phyloP scores from a whole-genome alignment of 1,140 invertebrate species.

The Eulimnadia texana region DNA sequence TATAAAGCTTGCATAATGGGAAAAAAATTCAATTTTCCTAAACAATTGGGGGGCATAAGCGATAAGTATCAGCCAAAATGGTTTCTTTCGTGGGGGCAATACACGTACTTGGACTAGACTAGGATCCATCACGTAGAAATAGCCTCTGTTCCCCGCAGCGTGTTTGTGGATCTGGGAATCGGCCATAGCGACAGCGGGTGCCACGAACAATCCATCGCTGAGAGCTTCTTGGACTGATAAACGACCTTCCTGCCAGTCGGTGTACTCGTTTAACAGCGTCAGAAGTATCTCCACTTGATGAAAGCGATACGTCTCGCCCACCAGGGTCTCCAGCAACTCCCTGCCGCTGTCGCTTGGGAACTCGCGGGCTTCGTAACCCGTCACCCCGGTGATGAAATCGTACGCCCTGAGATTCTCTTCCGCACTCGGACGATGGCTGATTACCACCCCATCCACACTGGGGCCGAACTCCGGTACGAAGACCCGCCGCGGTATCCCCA shows the following conservation, averaged over 20 bases:
- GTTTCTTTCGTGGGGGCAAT: too few species aligned
- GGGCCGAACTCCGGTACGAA: conserved; percentile 72
- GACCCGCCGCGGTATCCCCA: conserved; percentile 63
- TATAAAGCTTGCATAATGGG: too few species aligned
- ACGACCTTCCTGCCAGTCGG: conserved; percentile 87
- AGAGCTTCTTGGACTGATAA: conserved; percentile 83
- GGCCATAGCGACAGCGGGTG: conserved; percentile 64
- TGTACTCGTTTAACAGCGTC: conserved; percentile 92
- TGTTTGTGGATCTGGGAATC: conserved; percentile 39
- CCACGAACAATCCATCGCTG: conserved; percentile 80
- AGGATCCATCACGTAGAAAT: conserved; percentile 88
- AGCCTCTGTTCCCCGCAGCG: conserved; percentile 44
- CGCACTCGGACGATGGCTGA: conserved; percentile 25
- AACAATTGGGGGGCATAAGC: too few species aligned
- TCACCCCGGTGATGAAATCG: conserved; percentile 42
- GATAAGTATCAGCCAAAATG: too few species aligned
- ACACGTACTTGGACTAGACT: too few species aligned
- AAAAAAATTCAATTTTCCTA: too few species aligned
- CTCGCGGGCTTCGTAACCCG: conserved; percentile 37
- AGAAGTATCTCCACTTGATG: conserved; percentile 94
- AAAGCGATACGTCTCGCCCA: conserved; percentile 80
- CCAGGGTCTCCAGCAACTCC: conserved; percentile 84
- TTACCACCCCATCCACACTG: conserved; percentile 71
- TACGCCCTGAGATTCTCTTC: conserved; percentile 19
- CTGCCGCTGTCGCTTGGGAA: conserved; percentile 67